Base-by-base conservation (phyloP, 1,140 invertebrate genomes). In the Pogonomyrmex californicus region DNA sequence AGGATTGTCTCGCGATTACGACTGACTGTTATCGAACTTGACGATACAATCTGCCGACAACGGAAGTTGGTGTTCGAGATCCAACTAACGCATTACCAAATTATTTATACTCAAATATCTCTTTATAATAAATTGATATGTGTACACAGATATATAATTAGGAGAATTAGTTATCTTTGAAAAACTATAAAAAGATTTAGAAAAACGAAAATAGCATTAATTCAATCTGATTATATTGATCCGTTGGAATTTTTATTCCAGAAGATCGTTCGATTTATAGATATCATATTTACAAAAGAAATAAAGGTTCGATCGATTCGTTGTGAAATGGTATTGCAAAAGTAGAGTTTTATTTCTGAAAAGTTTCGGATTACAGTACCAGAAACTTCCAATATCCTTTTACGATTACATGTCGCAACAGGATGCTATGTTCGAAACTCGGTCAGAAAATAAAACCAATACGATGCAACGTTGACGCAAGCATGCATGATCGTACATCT, bases 1-100 rank as follows among this genome's bases (percentile, higher is more conserved):
- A 33, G 38, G 78, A 89, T 87, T 33, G 85, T 87, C 41, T 85
- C 38, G 70, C 23, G 88, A 83, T 90, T 88, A 77, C 66, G 62
- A 63, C 14, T 3, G 44, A 30, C 54, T 36, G 51, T 82, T 75
- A 83, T 83, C 66, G 68, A 81, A 44, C 23, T 70, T 6, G 33
- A 9, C 17, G 54, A 62, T 73, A 62, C 63, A 70, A 70, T 81
- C 77, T 81, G 38, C 9, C 47, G 54, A 75, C 36, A 36, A 17
- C 66, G 54, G 23, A 82, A 82, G 38, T 82, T 60, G 30, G 1
- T 47, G 33, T 56, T 1, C 4, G 38, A 47, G 23, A 47, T 9
- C 6, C 58, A 23, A 47, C 1, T 49, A 36, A 17, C 9, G 2
- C 44, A n/a, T 30, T 56, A 54, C 14, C 2, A 1, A 77, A 47